These are phyloP conservation scores for Labeo rohita DNA, from an alignment of 2,113 vertebrate species.

Conservation along the genomic window DNA sequence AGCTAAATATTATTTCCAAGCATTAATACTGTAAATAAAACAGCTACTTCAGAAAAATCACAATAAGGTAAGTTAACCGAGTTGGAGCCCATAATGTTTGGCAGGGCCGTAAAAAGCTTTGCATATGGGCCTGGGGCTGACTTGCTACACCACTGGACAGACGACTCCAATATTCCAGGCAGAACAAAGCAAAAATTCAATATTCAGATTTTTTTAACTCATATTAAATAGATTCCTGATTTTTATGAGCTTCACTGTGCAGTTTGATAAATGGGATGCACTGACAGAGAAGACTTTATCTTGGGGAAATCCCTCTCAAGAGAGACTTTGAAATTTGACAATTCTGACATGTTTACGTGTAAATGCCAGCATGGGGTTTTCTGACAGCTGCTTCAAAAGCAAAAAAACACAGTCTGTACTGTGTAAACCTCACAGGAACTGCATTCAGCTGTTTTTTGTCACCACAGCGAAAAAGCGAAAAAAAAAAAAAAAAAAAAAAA, in stretches of 20 bases:
- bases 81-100: too few relatives aligned
- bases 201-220: not conserved
- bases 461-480: not conserved
- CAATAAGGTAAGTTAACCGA: too few relatives aligned
- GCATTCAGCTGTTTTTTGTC: conserved; percentile 25
- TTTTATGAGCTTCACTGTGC: conserved; percentile 1
- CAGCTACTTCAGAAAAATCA: too few relatives aligned
- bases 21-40: too few relatives aligned
- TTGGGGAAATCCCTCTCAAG: conserved; percentile 14
- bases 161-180: too few relatives aligned
- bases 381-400: conserved; percentile 13
- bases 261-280: not conserved
- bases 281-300: conserved; percentile 23
- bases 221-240: not conserved
- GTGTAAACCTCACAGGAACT: conserved; percentile 23
- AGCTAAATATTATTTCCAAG: too few relatives aligned
- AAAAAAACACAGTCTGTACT: not conserved
- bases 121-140: too few relatives aligned
- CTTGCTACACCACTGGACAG: too few relatives aligned
- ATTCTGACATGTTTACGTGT: conserved; percentile 16
- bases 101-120: too few relatives aligned
- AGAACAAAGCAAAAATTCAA: too few relatives aligned
- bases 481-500: not conserved
- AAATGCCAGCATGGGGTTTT: conserved; percentile 8
- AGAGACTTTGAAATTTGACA: conserved; percentile 18